Evolutionary conservation across 1,140 invertebrate species (phyloP).

Genomic region (Archivesica marissinica): DNA sequence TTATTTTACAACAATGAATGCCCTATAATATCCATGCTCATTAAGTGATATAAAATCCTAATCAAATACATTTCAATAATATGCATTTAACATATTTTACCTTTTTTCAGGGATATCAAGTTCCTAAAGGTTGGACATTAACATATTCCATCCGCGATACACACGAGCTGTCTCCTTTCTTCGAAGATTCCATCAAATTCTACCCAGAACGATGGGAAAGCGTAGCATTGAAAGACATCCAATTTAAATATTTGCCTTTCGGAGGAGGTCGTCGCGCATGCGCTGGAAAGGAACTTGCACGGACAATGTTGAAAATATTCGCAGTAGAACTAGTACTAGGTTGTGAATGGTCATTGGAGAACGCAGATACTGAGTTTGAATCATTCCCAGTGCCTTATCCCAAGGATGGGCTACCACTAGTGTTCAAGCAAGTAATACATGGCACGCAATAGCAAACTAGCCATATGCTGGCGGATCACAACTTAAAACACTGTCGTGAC

Average conservation of each 20-base stretch:
- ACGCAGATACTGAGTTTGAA: slow-evolving; percentile 67
- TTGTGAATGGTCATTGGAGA: slow-evolving; percentile 73
- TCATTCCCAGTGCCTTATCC: slow-evolving; percentile 75
- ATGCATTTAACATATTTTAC: neutral
- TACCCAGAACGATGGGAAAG: slow-evolving; percentile 77
- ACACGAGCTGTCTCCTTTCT: slow-evolving; percentile 67
- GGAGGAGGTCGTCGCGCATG: slow-evolving; percentile 75
- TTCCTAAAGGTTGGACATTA: slow-evolving; percentile 80
- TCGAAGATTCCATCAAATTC: slow-evolving; percentile 67
- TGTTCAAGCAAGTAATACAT: slow-evolving; percentile 57
- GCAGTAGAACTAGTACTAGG: slow-evolving; percentile 68
- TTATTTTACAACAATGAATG: no score
- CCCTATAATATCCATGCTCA: no score
- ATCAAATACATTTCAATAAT: no score
- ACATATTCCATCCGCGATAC: slow-evolving; percentile 77
- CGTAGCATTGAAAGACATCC: slow-evolving; percentile 28
- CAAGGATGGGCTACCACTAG: slow-evolving; percentile 71
- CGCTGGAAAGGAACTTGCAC: slow-evolving; percentile 78
- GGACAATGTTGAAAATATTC: slow-evolving; percentile 73
- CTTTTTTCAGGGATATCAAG: slow-evolving; percentile 76
- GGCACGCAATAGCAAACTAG: no score
- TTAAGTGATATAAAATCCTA: no score
- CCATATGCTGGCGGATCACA: no score
- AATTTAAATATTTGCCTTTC: slow-evolving; percentile 76
- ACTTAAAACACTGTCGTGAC: no score